These are phyloP conservation scores for Sitodiplosis mosellana DNA, from an alignment of 1,140 invertebrate species.

Conservation along the genomic window DNA sequence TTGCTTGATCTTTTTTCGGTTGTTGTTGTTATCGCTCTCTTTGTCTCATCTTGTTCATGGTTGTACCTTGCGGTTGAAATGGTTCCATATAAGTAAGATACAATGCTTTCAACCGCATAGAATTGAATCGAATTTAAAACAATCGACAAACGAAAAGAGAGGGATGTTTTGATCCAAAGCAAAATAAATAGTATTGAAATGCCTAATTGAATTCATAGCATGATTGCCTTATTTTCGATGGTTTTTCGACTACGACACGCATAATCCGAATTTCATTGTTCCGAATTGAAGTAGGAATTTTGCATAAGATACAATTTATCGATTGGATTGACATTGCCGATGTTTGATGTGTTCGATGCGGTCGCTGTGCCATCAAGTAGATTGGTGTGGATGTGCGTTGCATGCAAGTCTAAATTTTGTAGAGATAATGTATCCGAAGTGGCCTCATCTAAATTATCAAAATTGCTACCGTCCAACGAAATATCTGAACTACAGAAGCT, in stretches of 20 bases:
- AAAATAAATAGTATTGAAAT: background rate
- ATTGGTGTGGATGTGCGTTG: slow-evolving; percentile 30
- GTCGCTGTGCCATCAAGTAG: slow-evolving; percentile 33
- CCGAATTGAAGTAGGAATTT: slow-evolving; percentile 64
- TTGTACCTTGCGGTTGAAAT: background rate
- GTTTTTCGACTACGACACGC: background rate
- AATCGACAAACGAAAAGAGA: too few relatives aligned
- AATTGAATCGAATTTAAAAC: background rate
- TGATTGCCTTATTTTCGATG: background rate
- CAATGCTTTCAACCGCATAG: background rate
- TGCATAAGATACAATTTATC: slow-evolving; percentile 97
- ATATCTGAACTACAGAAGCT: slow-evolving; percentile 81
- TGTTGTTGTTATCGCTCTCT: background rate
- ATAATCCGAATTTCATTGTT: slow-evolving; percentile 9
- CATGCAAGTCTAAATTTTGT: slow-evolving; percentile 44
- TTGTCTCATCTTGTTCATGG: background rate
- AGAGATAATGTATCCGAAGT: slow-evolving; percentile 57
- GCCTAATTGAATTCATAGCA: background rate
- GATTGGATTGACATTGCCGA: slow-evolving; percentile 70
- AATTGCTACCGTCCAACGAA: slow-evolving; percentile 67
- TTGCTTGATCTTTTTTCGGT: background rate
- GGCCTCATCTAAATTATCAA: slow-evolving; percentile 57
- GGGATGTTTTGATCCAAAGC: background rate
- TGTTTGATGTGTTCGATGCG: slow-evolving; percentile 30
- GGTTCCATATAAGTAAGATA: background rate